phyloP scores from a whole-genome alignment of 2,888 invertebrate genomes.

The Hyposoter didymator region DNA sequence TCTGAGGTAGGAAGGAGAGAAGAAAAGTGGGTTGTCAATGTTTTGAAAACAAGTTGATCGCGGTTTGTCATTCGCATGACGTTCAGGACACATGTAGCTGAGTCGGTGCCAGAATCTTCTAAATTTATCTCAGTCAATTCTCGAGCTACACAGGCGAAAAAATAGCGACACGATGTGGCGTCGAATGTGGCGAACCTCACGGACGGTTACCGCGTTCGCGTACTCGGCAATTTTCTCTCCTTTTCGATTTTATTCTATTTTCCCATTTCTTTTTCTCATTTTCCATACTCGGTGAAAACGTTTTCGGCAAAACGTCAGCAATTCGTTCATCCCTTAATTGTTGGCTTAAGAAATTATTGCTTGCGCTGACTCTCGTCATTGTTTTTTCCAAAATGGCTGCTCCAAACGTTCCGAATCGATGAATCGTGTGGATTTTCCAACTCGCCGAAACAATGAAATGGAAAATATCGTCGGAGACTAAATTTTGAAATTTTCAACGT shows the following conservation, averaged over 20 bases:
- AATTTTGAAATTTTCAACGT: neutral
- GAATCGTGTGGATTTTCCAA: neutral
- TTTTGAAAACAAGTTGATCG: neutral
- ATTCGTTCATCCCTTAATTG: neutral
- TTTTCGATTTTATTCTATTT: slow-evolving; percentile 26
- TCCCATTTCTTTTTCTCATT: slow-evolving; percentile 26
- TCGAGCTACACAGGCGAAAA: slow-evolving; percentile 31
- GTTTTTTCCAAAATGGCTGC: neutral
- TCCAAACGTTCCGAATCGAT: neutral
- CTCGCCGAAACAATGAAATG: neutral
- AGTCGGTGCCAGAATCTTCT: slow-evolving; percentile 66
- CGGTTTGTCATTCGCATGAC: neutral
- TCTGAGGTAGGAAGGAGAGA: neutral
- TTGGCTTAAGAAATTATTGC: neutral
- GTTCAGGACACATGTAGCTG: slow-evolving; percentile 44
- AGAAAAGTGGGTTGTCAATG: neutral
- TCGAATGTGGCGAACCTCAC: slow-evolving; percentile 46
- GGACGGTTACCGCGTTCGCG: slow-evolving; percentile 58
- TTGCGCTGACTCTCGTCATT: neutral
- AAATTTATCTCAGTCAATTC: slow-evolving; percentile 63
- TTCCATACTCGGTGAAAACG: neutral
- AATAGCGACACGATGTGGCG: slow-evolving; percentile 36
- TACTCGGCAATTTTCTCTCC: slow-evolving; percentile 37
- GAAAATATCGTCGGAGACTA: neutral
- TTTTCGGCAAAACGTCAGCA: neutral